phyloP scores from a whole-genome alignment of 2,113 vertebrate species.

The Caloenas nicobarica region DNA sequence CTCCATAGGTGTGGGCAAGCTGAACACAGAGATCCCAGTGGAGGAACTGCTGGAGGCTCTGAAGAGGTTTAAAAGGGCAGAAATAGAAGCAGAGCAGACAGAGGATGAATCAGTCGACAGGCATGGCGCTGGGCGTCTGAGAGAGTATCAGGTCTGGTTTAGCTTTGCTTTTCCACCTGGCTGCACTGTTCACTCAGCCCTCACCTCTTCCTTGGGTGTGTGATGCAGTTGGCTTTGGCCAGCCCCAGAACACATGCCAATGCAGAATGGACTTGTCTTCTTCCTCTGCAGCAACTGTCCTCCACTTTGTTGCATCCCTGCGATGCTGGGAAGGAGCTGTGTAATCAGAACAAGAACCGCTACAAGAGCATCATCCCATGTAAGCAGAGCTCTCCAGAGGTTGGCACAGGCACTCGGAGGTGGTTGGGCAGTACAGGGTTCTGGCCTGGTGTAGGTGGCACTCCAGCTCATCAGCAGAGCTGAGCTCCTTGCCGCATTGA shows the following conservation, averaged over 20 bases:
- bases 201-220: background rate
- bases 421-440: background rate
- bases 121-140: background rate
- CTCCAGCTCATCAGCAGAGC: background rate
- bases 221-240: background rate
- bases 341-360: conserved; percentile 60
- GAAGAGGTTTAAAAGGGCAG: conserved; percentile 38
- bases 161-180: background rate
- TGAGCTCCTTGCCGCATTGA: background rate
- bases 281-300: conserved; percentile 35
- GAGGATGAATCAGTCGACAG: background rate
- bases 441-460: background rate
- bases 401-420: background rate
- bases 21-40: conserved; percentile 13
- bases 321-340: background rate
- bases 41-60: conserved; percentile 43
- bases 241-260: background rate
- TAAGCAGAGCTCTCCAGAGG: background rate
- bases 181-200: background rate
- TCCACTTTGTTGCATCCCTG: conserved; percentile 41
- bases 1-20: background rate
- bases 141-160: conserved; percentile 52
- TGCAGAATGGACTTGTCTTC: background rate
- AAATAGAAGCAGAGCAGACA: conserved; percentile 40
- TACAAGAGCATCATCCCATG: conserved; percentile 63